Evolutionary conservation across 2,888 invertebrate species (phyloP), one percentile per base, ranked within the genome.

Genomic region (Latheticus oryzae): DNA sequence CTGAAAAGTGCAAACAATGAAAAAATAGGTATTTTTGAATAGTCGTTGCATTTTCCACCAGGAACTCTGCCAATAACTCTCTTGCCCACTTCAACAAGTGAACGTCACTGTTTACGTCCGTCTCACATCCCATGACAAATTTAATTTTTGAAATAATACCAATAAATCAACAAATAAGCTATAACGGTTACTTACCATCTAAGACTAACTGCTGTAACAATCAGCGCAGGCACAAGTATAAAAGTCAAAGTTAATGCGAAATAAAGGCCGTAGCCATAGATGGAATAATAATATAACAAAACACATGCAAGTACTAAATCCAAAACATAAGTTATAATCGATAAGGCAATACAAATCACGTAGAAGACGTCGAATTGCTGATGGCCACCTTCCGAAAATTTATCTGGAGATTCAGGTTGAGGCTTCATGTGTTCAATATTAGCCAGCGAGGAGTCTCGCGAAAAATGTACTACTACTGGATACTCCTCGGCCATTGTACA

Each of bases 191-290:
- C 76, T 74, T 74, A 80, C 83, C 83, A 83, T 74, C 81, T 68
- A 61, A 82, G 74, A 68, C 81, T 82, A 59, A 83, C 76, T 16
- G 79, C 79, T 9, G 81, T 82, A 75, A 81, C 82, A 60, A 80
- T 73, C 42, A 83, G 63, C 4, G 82, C 80, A 60, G 83, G 82
- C 42, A 82, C 67, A 38, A 81, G 67, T 38, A 82, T 72, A 68
- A 83, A 83, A 3, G 79, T 76, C 47, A 82, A 70, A n/a, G 83
- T 83, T 63, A 82, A 71, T 12, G 78, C 78, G 70, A 82, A 83
- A 75, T 80, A 80, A 56, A 76, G 66, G 16, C 76, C 77, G 64
- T 78, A 68, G 24, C 76, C 77, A 59, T 76, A 65, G 32, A 70
- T 59, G 7, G 74, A 76, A 64, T 80, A 81, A 65, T 75, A 78